Percentiles rank a stretch among this genome's conserved stretches.
phyloP scores from a whole-genome alignment of 2,888 invertebrate species.

The Archips xylosteana region DNA sequence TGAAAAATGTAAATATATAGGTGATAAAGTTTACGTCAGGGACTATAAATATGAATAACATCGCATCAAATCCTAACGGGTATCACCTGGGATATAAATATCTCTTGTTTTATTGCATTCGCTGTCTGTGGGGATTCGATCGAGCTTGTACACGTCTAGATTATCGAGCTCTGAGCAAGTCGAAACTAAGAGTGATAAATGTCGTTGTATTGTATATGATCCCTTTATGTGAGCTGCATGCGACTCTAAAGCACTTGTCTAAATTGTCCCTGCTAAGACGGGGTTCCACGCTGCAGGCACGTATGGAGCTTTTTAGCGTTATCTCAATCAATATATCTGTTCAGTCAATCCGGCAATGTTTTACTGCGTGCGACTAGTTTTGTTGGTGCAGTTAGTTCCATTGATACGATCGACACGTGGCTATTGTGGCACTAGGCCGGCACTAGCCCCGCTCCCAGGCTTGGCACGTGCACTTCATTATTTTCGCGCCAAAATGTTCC shows the following conservation, averaged over 20 bases:
- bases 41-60: conserved; percentile 43
- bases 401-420: conserved; percentile 81
- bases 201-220: conserved; percentile 31
- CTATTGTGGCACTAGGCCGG: conserved; percentile 49
- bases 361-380: conserved; percentile 65
- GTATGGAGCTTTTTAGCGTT: conserved; percentile 42
- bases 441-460: conserved; percentile 48
- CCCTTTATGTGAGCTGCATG: conserved; percentile 37
- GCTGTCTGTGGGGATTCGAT: conserved; percentile 17
- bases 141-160: conserved; percentile 14
- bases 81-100: conserved; percentile 40
- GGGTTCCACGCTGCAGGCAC: conserved; percentile 43
- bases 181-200: conserved; percentile 34
- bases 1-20: conserved; percentile 43
- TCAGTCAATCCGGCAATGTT: conserved; percentile 59
- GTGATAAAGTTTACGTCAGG: conserved; percentile 43
- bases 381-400: conserved; percentile 55
- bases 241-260: conserved; percentile 32
- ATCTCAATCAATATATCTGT: conserved; percentile 47
- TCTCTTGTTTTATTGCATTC: conserved; percentile 31
- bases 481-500: conserved; percentile 84
- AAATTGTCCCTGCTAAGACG: conserved; percentile 39
- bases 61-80: conserved; percentile 39
- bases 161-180: conserved; percentile 19
- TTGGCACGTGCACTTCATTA: conserved; percentile 82